These are phyloP conservation scores for Poeciliopsis occidentalis DNA, from an alignment of 2,113 vertebrate genomes.

Conservation along the genomic window DNA sequence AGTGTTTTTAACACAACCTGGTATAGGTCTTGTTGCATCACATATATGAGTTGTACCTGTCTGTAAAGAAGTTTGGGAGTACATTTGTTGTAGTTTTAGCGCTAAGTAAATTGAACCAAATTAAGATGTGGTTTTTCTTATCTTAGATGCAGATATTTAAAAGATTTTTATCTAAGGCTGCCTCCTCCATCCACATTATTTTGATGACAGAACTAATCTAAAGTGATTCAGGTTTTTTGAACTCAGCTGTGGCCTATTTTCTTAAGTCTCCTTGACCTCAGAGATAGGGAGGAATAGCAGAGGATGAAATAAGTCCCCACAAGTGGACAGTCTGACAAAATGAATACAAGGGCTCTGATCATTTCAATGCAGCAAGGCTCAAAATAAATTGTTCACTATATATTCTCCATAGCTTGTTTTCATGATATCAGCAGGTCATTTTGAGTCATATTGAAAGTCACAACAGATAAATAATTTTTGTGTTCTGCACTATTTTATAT, in stretches of 20 bases:
- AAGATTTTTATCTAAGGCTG: neutral
- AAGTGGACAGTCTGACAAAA: slow-evolving; percentile 30
- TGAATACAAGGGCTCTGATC: slow-evolving; percentile 28
- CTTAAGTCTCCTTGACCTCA: slow-evolving; percentile 55
- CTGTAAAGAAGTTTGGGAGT: neutral
- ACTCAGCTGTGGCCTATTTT: slow-evolving; percentile 43
- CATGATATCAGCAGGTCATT: slow-evolving; percentile 37
- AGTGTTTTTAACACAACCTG: too few relatives aligned
- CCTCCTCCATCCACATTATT: neutral
- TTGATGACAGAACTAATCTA: neutral
- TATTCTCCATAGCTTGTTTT: slow-evolving; percentile 37
- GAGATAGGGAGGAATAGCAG: slow-evolving; percentile 9
- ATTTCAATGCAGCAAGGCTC: slow-evolving; percentile 19
- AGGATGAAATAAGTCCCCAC: slow-evolving; percentile 19
- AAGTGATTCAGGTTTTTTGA: neutral
- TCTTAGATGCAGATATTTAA: too few relatives aligned
- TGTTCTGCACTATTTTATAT: slow-evolving; percentile 17
- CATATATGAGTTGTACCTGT: neutral
- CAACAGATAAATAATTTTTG: slow-evolving; percentile 19
- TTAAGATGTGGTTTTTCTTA: too few relatives aligned
- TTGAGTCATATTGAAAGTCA: slow-evolving; percentile 27
- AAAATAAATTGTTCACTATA: neutral
- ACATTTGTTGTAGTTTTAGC: neutral
- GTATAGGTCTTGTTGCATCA: neutral
- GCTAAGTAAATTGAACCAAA: too few relatives aligned